Percentiles rank a stretch among this genome's conserved stretches.
phyloP scores from a whole-genome alignment of 64 coral and sea anemone species.

The Anthopleura sola region DNA sequence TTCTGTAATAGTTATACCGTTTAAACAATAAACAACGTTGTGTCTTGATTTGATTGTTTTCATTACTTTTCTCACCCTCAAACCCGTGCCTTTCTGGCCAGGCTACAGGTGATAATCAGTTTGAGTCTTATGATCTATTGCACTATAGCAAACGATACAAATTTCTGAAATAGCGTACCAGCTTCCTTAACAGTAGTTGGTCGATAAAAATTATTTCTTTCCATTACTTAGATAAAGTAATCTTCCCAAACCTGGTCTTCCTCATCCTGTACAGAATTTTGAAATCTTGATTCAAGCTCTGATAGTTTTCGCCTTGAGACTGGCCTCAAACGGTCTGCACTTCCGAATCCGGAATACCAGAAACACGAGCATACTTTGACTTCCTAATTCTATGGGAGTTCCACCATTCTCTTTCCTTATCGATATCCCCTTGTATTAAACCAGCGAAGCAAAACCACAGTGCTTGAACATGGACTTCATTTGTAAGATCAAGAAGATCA shows the following conservation, averaged over 20 bases:
- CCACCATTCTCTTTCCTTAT: slow-evolving; percentile 59
- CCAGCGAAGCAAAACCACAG: slow-evolving; percentile 68
- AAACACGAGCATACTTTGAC: slow-evolving; percentile 45
- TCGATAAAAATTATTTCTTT: slow-evolving; percentile 45
- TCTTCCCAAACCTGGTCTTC: slow-evolving; percentile 46
- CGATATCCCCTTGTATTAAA: slow-evolving; percentile 48
- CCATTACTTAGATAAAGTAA: slow-evolving; percentile 60
- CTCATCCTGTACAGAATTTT: slow-evolving; percentile 13
- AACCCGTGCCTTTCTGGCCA: too few relatives aligned
- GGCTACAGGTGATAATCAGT: neutral
- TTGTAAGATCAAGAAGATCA: slow-evolving; percentile 44
- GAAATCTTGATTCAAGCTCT: slow-evolving; percentile 9
- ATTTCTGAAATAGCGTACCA: neutral
- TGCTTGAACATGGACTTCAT: slow-evolving; percentile 37
- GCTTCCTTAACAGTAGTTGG: slow-evolving; percentile 42
- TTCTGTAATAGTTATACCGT: too few relatives aligned
- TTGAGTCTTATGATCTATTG: neutral
- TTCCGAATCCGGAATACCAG: slow-evolving; percentile 40
- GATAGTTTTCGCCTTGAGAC: slow-evolving; percentile 2
- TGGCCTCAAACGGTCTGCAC: slow-evolving; percentile 11
- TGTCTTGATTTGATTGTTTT: too few relatives aligned
- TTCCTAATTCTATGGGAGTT: slow-evolving; percentile 56
- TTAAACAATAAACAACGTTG: too few relatives aligned
- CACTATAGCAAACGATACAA: neutral
- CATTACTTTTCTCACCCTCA: too few relatives aligned